These are phyloP conservation scores for Gobiocypris rarus DNA, from an alignment of 2,113 vertebrate genomes.

Conservation along the genomic window DNA sequence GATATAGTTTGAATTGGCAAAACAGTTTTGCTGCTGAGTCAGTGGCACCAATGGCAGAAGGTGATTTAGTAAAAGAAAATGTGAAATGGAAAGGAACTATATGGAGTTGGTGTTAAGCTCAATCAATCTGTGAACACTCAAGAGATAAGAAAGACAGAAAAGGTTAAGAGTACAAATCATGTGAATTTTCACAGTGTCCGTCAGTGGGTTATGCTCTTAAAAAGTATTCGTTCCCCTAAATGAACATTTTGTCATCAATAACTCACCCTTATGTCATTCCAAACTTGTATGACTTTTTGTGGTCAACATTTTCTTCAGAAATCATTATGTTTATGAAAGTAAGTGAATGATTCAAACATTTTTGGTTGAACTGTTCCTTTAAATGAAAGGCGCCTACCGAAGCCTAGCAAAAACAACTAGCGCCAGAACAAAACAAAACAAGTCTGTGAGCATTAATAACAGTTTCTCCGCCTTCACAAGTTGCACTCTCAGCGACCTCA, in stretches of 20 bases:
- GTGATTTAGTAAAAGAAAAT: neutral
- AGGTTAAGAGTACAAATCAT: slow-evolving; percentile 20
- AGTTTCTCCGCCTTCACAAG: neutral
- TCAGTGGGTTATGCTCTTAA: neutral
- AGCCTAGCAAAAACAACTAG: neutral
- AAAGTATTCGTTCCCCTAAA: neutral
- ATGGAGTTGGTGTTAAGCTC: neutral
- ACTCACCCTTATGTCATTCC: neutral
- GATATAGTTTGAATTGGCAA: neutral
- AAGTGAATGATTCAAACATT: neutral
- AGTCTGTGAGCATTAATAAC: slow-evolving; percentile 3
- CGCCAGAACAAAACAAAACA: neutral
- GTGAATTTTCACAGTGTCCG: neutral
- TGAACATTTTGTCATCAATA: neutral
- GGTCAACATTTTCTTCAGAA: neutral
- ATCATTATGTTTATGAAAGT: too few species aligned
- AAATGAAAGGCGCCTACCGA: neutral
- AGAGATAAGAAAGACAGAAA: slow-evolving; percentile 25
- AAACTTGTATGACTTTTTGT: neutral
- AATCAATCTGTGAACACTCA: slow-evolving; percentile 1
- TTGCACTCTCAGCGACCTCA: slow-evolving; percentile 9
- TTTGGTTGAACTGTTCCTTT: neutral
- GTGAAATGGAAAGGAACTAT: neutral
- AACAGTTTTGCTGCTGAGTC: neutral
- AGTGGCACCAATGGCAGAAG: slow-evolving; percentile 13